A percentile compares a stretch with the other conserved stretches of the same genome.
Evolutionary conservation across 2,797 vertebrate species (phyloP).

Genomic region (Anguilla marmorata): DNA sequence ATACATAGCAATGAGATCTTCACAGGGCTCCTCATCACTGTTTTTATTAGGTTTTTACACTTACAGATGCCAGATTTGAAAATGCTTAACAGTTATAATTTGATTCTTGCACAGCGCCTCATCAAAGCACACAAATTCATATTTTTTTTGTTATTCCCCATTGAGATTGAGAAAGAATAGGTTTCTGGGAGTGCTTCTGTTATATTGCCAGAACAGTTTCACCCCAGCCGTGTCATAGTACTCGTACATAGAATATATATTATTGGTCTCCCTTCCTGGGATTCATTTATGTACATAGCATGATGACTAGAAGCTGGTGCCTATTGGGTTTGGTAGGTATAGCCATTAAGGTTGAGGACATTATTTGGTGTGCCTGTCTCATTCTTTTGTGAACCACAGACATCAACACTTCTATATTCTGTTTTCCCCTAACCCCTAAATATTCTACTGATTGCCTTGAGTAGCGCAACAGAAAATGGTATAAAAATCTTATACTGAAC

Average conservation of each 20-base stretch:
- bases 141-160: background rate
- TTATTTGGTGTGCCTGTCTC: background rate
- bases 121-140: background rate
- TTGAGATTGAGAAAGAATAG: background rate
- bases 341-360: background rate
- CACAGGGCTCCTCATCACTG: conserved; percentile 47
- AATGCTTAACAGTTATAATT: conserved; percentile 46
- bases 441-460: background rate
- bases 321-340: background rate
- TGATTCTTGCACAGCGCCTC: background rate
- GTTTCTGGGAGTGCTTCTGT: background rate
- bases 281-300: background rate
- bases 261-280: background rate
- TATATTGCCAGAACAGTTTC: background rate
- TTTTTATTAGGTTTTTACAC: conserved; percentile 50
- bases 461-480: background rate
- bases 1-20: conserved; percentile 53
- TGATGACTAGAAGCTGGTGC: background rate
- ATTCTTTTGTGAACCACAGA: background rate
- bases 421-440: background rate
- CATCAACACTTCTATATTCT: background rate
- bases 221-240: background rate
- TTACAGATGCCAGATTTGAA: conserved; percentile 45
- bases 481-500: background rate
- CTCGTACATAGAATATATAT: background rate